Base-by-base conservation (phyloP, 1,140 invertebrate genomes). In the Anoplolepis gracilipes region DNA sequence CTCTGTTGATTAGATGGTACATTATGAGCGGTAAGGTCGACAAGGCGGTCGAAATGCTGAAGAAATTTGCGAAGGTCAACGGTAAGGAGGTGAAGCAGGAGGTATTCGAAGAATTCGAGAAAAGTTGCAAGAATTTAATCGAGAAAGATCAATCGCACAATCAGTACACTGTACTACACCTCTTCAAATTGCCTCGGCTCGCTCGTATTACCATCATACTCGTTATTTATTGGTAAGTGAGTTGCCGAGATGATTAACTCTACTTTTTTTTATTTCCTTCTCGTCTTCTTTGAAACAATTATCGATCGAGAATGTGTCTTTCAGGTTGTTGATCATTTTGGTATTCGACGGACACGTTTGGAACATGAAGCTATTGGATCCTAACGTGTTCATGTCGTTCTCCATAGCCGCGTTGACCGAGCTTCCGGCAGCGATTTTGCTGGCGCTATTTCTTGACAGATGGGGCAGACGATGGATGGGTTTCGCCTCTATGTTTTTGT, bases 321-420 rank as follows among this genome's bases (percentile, higher is more conserved):
- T 46, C 85, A 96, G 96, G 96, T 97, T 98, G 95, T 95, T 97
- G 11, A 98, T 98, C 65, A 97, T 97, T 0, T 92, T 98, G 91
- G 97, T 98, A 0, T 98, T 98, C 90, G 98, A 98, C 89, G 98
- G 98, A 0, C 97, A 98, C 92, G 97, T 98, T 1, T 96, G 98
- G 93, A 98, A 98, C 88, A 97, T 98, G 59, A 97, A 97, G 30
- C 96, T 97, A 1, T 93, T 98, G 4, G 97, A 97, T 19, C 94
- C 98, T 79, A 96, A 98, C 88, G 96, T 98, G 0, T 98, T 98
- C 92, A 93, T 97, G n/a, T 98, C 98, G 0, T 98, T 98, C 92
- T 98, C 97, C 0, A 95, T 98, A 1, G 97, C 98, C 0, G 96
- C 97, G 1, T 96, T 97, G n/a, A 98, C 97, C 0, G 97, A 98